Evolutionary conservation across 1,140 invertebrate species (phyloP).

Genomic region (Drosophila ananassae): DNA sequence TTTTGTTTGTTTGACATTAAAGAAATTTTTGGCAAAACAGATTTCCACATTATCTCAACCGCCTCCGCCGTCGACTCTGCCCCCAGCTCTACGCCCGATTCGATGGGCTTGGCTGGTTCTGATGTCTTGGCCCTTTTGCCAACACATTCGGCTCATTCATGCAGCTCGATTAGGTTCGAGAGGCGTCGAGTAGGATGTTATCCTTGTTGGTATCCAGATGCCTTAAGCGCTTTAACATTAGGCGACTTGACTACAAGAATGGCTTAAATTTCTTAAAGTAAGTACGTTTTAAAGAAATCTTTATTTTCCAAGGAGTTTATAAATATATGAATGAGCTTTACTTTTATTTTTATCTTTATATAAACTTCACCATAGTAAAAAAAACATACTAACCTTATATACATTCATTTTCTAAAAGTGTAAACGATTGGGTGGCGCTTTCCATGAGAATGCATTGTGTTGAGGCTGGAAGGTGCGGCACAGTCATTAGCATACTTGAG

Average conservation of each 20-base stretch:
- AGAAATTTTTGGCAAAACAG: constrained; percentile 3
- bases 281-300: no score
- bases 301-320: no score
- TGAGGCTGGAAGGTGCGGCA: constrained; percentile 7
- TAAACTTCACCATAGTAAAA: no score
- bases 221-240: constrained; percentile 32
- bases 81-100: neutral
- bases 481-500: constrained; percentile 75
- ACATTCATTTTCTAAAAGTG: neutral
- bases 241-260: neutral
- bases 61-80: no score
- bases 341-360: no score
- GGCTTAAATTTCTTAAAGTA: neutral
- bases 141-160: constrained; percentile 38
- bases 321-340: no score
- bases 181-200: constrained; percentile 1
- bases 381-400: neutral
- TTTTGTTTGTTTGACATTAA: constrained; percentile 1
- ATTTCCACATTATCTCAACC: neutral
- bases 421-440: neutral
- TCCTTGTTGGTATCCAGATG: neutral
- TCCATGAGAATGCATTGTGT: neutral
- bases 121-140: constrained; percentile 26
- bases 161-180: constrained; percentile 32
- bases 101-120: constrained; percentile 26